Evolutionary conservation across 2,113 vertebrate genomes (phyloP), one percentile per base, ranked within the genome.

Genomic region (Clarias gariepinus): DNA sequence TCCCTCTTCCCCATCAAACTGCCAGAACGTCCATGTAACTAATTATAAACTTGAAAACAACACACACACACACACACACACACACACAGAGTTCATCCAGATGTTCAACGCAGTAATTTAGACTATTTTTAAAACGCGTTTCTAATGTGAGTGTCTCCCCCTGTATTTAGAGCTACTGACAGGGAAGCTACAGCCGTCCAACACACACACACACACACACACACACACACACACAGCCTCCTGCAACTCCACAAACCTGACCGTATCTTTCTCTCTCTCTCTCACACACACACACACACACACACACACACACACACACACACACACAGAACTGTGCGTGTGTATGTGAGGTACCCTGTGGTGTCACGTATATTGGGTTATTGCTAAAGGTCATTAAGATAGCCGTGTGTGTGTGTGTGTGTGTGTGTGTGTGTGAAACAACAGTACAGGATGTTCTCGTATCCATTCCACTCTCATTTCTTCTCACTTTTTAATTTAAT

Each of bases 81-180:
- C 47, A 76, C 41, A n/a, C 41, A 19, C 52, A 69, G 12, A 68
- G 33, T 52, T 81, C 13, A 33, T 69, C 81, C 81, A 83, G 63
- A 83, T 83, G 81, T 83, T 83, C 25, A 68, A 83, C 47, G 9
- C 81, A 21, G 47, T 83, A 83, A 83, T 83, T 83, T 83, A 13
- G 18, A 4, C 25, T 81, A 41, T 81, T 63, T 81, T 60, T 81
- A 33, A 30, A 69, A 68, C 21, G 0, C 21, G 47, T n/a, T 30
- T 30, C 15, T 69, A 83, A 55, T 83, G 68, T 82, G n/a, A 66
- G 36, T 64, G 0, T 55, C 18, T 15, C 74, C 52, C 25, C 52
- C 25, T 77, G 74, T 77, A 77, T 47, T 77, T 77, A 53, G 4
- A 18, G 5, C 74, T 52, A 52, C 71, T 30, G 15, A 28, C 25